Evolutionary conservation across 2,113 vertebrate genomes (phyloP).

Genomic region (Arothron firmamentum): DNA sequence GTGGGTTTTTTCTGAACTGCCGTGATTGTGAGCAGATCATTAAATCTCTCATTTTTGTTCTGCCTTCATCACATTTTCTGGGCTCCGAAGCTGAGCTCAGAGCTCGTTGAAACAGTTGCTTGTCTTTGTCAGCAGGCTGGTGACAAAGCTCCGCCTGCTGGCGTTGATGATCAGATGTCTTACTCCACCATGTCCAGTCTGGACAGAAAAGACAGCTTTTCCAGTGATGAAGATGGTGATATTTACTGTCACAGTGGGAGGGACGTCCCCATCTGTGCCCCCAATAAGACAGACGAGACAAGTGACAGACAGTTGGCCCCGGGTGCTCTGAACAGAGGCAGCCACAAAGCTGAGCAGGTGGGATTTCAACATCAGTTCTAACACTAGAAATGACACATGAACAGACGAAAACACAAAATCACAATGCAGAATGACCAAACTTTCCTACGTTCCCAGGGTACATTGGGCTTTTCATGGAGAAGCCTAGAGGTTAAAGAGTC

Average conservation of each 20-base stretch:
- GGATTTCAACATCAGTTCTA: neutral
- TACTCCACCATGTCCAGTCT: constrained; percentile 43
- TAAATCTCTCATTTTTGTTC: too few species aligned
- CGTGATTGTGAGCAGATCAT: too few species aligned
- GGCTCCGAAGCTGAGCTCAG: too few species aligned
- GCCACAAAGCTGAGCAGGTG: constrained; percentile 83
- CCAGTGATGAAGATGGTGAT: constrained; percentile 94
- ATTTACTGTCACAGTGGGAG: constrained; percentile 81
- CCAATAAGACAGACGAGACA: constrained; percentile 46
- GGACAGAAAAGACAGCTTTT: constrained; percentile 51
- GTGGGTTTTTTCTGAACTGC: too few species aligned
- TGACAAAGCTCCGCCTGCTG: constrained; percentile 28
- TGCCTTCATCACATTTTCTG: too few species aligned
- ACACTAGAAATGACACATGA: constrained; percentile 22
- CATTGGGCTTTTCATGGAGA: too few species aligned
- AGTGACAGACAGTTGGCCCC: constrained; percentile 13
- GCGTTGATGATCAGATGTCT: constrained; percentile 44
- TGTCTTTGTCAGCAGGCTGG: constrained; percentile 30
- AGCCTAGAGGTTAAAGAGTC: too few species aligned
- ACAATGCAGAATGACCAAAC: too few species aligned
- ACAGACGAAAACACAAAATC: neutral
- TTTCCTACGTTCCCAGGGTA: too few species aligned
- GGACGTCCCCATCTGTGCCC: constrained; percentile 53
- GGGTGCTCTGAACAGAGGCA: constrained; percentile 53
- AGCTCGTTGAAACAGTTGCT: neutral